phyloP scores from a whole-genome alignment of 2,797 vertebrate species.

The Orestias chungarensis region DNA sequence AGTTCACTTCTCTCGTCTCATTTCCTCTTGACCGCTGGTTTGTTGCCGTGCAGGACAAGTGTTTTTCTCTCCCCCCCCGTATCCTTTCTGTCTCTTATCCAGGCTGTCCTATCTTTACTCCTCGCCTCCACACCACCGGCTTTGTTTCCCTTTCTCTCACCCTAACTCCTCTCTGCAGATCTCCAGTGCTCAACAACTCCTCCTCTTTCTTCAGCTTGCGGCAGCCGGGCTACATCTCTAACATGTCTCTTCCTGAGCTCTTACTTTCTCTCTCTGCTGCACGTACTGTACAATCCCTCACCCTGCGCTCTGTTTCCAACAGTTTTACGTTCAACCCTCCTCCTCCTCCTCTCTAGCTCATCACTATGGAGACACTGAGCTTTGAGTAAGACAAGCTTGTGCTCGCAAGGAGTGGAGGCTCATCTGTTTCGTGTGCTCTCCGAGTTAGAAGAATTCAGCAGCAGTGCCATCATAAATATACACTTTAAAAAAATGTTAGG shows the following conservation, averaged over 20 bases:
- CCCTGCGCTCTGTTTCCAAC: conserved; percentile 31
- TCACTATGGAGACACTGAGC: conserved; percentile 74
- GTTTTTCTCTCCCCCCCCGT: conserved; percentile 15
- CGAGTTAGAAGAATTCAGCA: conserved; percentile 32
- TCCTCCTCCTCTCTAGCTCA: conserved; percentile 57
- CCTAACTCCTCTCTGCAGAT: conserved; percentile 68
- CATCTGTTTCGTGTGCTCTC: conserved; percentile 30
- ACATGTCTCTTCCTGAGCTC: conserved; percentile 78
- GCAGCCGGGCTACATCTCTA: conserved; percentile 78
- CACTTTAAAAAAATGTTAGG: neutral
- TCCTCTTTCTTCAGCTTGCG: conserved; percentile 74
- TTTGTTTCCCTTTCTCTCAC: conserved; percentile 59
- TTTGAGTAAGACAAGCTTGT: conserved; percentile 61
- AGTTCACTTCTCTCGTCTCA: conserved; percentile 19
- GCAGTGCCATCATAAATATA: neutral
- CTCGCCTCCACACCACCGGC: conserved; percentile 65
- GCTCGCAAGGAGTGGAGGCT: conserved; percentile 40
- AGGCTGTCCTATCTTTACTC: conserved; percentile 44
- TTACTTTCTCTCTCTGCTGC: conserved; percentile 38
- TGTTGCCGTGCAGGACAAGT: conserved; percentile 33
- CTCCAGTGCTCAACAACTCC: conserved; percentile 68
- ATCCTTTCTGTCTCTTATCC: conserved; percentile 32
- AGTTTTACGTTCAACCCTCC: conserved; percentile 51
- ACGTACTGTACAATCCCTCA: conserved; percentile 29
- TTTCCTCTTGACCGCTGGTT: conserved; percentile 29